Conservation (phyloP, 2,888 invertebrate species). For the Tipula lateralis region DNA sequence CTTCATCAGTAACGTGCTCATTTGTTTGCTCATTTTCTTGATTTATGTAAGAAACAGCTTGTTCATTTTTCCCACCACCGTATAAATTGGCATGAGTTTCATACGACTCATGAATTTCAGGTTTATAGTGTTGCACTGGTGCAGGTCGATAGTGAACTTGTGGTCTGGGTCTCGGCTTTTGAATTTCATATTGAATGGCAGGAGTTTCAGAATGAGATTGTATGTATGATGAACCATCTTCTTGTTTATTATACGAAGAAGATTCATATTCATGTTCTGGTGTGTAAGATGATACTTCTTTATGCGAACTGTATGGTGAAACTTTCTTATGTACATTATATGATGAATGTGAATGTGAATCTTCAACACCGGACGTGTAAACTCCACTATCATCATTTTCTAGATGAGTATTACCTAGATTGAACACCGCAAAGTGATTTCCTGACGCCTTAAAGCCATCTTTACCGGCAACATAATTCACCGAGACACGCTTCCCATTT, state of each 20-base stretch:
- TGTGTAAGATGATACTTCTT: not conserved
- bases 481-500: not conserved
- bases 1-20: not conserved
- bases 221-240: not conserved
- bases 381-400: not conserved
- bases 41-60: not conserved
- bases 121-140: not conserved
- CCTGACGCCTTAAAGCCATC: not conserved
- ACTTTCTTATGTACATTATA: not conserved
- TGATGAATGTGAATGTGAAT: not conserved
- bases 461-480: conserved; percentile 3
- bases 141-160: not conserved
- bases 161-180: not conserved
- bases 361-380: not conserved
- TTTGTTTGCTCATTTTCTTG: not conserved
- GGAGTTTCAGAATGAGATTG: not conserved
- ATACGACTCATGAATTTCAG: not conserved
- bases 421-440: not conserved
- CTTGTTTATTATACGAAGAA: not conserved
- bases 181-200: not conserved
- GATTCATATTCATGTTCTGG: not conserved
- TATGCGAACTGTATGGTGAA: not conserved
- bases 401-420: not conserved
- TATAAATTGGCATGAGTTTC: not conserved
- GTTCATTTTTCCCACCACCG: not conserved